Conservation (phyloP, 2,888 invertebrate species). For the Drosophila ustulata region DNA sequence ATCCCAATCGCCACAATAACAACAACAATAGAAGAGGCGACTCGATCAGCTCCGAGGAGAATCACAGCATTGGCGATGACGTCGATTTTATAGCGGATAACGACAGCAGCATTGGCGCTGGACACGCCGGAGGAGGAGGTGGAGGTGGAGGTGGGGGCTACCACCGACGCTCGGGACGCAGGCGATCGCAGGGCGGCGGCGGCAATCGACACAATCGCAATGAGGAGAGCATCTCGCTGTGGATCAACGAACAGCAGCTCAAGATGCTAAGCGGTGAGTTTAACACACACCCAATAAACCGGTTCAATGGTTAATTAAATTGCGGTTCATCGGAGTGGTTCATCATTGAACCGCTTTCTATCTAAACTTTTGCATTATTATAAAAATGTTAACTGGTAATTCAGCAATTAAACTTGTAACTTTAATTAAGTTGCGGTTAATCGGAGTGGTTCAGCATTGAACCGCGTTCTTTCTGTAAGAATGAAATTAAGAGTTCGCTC, state of each 20-base stretch:
- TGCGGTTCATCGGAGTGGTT: background rate
- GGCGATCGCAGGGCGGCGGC: slow-evolving; percentile 53
- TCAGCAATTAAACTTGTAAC: too few relatives aligned
- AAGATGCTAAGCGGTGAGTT: slow-evolving; percentile 94
- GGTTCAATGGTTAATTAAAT: too few relatives aligned
- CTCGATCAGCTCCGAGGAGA: slow-evolving; percentile 68
- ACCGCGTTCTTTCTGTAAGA: too few relatives aligned
- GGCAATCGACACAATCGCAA: slow-evolving; percentile 69
- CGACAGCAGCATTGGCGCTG: slow-evolving; percentile 38
- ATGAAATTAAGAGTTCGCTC: too few relatives aligned
- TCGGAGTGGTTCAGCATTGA: too few relatives aligned
- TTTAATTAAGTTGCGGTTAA: too few relatives aligned
- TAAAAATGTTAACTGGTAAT: too few relatives aligned
- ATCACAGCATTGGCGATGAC: slow-evolving; percentile 44
- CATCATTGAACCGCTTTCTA: background rate
- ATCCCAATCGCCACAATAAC: slow-evolving; percentile 61
- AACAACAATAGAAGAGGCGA: slow-evolving; percentile 58
- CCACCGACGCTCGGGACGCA: slow-evolving; percentile 52
- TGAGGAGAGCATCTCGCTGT: slow-evolving; percentile 89
- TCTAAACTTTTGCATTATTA: too few relatives aligned
- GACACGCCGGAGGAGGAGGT: background rate
- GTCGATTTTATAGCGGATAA: slow-evolving; percentile 60
- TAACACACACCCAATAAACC: too few relatives aligned
- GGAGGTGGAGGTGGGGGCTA: slow-evolving; percentile 25
- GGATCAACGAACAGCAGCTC: slow-evolving; percentile 96